Evolutionary conservation across 2,113 vertebrate genomes (phyloP).

Genomic region (Odontophorus gujanensis): DNA sequence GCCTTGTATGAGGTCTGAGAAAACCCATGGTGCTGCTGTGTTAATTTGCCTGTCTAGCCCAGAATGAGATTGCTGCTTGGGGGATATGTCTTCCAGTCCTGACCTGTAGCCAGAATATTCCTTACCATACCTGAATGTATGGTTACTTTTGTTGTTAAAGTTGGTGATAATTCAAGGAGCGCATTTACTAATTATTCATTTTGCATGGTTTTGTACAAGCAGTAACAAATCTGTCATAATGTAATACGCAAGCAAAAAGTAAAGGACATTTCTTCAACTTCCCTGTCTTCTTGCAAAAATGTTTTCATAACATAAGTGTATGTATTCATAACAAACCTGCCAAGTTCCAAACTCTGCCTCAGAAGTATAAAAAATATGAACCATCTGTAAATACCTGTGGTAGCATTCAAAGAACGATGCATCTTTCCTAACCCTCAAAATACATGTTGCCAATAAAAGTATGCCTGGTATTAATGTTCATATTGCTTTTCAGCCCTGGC

Average conservation of each 20-base stretch:
- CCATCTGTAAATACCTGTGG: neutral
- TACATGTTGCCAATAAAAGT: neutral
- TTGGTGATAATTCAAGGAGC: neutral
- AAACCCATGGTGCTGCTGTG: accelerated
- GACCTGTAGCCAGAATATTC: neutral
- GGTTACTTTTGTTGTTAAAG: neutral
- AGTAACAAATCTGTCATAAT: neutral
- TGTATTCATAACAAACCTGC: neutral
- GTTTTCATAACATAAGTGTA: neutral
- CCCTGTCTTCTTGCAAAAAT: neutral
- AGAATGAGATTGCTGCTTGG: neutral
- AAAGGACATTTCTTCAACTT: neutral
- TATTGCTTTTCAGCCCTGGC: neutral
- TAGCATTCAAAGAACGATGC: neutral
- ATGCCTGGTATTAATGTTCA: neutral
- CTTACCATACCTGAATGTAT: neutral
- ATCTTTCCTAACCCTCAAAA: neutral
- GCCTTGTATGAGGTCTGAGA: neutral
- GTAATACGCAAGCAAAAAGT: neutral
- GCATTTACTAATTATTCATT: neutral
- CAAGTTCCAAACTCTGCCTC: neutral
- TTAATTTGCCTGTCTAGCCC: neutral
- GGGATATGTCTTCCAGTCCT: neutral
- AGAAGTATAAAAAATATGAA: neutral
- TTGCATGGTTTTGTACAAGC: neutral